Evolutionary conservation across 2,888 invertebrate genomes (phyloP).

Genomic region (Seira ritae): DNA sequence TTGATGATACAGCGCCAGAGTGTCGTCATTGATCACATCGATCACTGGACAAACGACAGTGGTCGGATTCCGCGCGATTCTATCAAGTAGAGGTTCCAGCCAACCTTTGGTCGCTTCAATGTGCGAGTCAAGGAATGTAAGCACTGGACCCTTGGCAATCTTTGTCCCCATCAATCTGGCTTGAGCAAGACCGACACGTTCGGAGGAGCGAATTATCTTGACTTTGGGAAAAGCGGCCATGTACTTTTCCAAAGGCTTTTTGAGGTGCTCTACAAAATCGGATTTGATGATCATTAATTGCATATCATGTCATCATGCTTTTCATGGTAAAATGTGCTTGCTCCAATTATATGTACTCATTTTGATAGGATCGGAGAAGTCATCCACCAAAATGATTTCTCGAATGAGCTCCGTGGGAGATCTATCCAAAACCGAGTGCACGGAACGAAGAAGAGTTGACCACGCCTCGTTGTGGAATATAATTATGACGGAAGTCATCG

Average conservation of each 20-base stretch:
- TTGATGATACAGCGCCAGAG: constrained; percentile 78
- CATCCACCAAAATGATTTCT: constrained; percentile 93
- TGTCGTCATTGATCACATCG: constrained; percentile 96
- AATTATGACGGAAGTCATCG: constrained; percentile 93
- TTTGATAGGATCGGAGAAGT: constrained; percentile 75
- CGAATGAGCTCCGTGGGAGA: constrained; percentile 86
- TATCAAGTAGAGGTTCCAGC: constrained; percentile 84
- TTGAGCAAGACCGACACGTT: constrained; percentile 87
- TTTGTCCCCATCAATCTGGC: constrained; percentile 88
- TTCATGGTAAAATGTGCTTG: no score
- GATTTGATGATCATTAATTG: no score
- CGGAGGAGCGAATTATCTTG: constrained; percentile 79
- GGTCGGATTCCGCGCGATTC: constrained; percentile 81
- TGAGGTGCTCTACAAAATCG: neutral
- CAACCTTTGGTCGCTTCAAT: constrained; percentile 85
- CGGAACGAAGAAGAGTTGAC: constrained; percentile 93
- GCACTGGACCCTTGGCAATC: constrained; percentile 83
- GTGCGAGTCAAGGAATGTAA: constrained; percentile 95
- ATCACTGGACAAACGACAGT: constrained; percentile 89
- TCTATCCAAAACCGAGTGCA: constrained; percentile 94
- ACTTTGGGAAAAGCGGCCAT: neutral
- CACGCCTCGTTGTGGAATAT: constrained; percentile 99
- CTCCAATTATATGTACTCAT: no score
- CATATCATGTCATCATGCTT: no score
- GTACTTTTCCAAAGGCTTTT: neutral